Conservation (phyloP, 2,797 vertebrate genomes). For the Lithobates sylvaticus region DNA sequence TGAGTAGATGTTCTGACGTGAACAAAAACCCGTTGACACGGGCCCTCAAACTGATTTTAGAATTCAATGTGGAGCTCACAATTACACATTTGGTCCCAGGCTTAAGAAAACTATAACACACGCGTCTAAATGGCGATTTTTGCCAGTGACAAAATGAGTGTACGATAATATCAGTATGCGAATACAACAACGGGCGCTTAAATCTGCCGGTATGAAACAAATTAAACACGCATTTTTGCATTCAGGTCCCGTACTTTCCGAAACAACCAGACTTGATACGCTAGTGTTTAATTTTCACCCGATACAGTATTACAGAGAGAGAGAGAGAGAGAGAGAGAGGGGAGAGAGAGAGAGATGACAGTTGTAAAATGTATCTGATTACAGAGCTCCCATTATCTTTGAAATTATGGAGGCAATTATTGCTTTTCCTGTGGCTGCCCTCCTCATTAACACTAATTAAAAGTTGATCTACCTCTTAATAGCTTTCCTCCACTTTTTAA, state of each 20-base stretch:
- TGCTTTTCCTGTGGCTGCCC: constrained; percentile 61
- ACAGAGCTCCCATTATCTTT: constrained; percentile 56
- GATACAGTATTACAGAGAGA: constrained; percentile 33
- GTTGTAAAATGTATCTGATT: constrained; percentile 61
- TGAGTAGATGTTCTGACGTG: no score
- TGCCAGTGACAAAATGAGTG: not conserved
- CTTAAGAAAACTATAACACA: not conserved
- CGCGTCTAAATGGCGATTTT: not conserved
- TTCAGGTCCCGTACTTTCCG: constrained; percentile 19
- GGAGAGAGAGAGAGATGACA: constrained; percentile 29
- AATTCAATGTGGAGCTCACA: not conserved
- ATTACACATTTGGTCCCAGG: not conserved
- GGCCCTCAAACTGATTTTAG: not conserved
- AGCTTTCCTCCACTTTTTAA: constrained; percentile 54
- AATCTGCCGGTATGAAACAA: not conserved
- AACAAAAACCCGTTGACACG: not conserved
- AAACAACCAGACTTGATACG: constrained; percentile 31
- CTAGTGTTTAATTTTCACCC: constrained; percentile 42
- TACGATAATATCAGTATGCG: not conserved
- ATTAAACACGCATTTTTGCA: constrained; percentile 20
- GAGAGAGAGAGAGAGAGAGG: not conserved
- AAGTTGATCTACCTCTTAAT: constrained; percentile 62
- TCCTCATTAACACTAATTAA: constrained; percentile 64
- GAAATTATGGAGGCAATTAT: constrained; percentile 59
- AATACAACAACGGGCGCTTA: not conserved